Base-by-base conservation (phyloP, 2,888 invertebrate genomes). In the Parnassius glacialis region DNA sequence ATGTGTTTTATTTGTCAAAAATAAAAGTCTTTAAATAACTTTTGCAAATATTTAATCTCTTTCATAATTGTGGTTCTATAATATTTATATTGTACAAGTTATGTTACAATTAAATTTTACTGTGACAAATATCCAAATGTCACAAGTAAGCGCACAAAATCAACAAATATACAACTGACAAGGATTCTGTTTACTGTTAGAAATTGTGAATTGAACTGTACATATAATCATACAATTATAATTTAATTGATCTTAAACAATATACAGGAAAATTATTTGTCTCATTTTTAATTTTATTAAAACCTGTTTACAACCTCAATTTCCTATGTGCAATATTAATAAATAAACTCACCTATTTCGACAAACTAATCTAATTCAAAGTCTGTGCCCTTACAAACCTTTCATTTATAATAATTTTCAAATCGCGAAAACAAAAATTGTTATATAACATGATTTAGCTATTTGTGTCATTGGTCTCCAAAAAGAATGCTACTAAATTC, bases 11-110 rank as follows among this genome's bases (percentile, higher is more conserved):
- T 45, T n/a, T 9, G 12, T 44, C 11, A 45, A 69, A 85, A 87
- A 87, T 84, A 83, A 91, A 92, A 89, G 87, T 71, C 34, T 77
- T 75, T 71, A 70, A 73, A 79, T 78, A 92, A 91, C 92, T 92
- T 92, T 92, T 92, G 92, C 92, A 92, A 92, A 92, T 92, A 92
- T 92, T 92, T 92, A 92, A 91, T 92, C 91, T 91, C 87, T 92
- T 91, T 92, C 85, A 91, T 92, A 92, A 92, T 92, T 88, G 92
- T 92, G 92, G 90, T 90, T 92, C 92, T 92, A 91, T 92, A 91
- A 71, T 92, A 90, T 91, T 89, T 88, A 90, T 91, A 91, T 90
- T 88, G 90, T 90, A 91, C 90, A 91, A 88, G 87, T 90, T 85
- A 87, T 90, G 83, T 86, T 90, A 90, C 90, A 90, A 80, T 87